Conservation (phyloP, 2,113 vertebrate genomes). For the Dryoscopus gambensis region DNA sequence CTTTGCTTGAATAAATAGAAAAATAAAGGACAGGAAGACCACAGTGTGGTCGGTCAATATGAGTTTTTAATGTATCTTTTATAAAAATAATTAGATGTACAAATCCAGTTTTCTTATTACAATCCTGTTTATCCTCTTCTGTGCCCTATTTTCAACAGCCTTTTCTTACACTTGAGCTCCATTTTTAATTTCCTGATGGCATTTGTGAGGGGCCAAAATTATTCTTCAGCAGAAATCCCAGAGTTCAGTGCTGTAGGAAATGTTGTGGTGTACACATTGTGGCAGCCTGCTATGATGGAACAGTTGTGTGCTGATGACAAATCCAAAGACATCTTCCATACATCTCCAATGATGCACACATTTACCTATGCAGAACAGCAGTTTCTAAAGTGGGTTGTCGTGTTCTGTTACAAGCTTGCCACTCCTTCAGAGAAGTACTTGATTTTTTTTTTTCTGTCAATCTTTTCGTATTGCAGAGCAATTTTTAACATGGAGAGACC, state of each 20-base stretch:
- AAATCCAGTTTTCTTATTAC: background rate
- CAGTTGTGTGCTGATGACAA: background rate
- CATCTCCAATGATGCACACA: background rate
- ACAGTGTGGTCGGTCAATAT: background rate
- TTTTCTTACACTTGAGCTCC: background rate
- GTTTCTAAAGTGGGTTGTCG: background rate
- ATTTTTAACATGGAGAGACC: background rate
- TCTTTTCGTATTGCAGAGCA: background rate
- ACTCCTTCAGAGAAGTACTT: background rate
- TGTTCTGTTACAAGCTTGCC: background rate
- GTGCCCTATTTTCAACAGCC: background rate
- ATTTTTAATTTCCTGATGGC: background rate
- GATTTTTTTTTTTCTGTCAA: background rate
- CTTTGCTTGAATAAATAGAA: background rate
- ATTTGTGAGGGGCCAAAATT: background rate
- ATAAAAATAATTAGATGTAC: background rate
- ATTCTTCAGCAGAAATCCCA: background rate
- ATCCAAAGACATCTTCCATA: background rate
- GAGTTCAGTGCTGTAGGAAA: background rate
- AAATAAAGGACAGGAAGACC: background rate
- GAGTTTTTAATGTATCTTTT: background rate
- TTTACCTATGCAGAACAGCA: background rate
- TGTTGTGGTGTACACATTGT: rapidly evolving
- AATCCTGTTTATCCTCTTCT: background rate
- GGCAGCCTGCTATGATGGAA: background rate